Conservation (phyloP, 2,113 vertebrate species). For the Periophthalmus modestus region DNA sequence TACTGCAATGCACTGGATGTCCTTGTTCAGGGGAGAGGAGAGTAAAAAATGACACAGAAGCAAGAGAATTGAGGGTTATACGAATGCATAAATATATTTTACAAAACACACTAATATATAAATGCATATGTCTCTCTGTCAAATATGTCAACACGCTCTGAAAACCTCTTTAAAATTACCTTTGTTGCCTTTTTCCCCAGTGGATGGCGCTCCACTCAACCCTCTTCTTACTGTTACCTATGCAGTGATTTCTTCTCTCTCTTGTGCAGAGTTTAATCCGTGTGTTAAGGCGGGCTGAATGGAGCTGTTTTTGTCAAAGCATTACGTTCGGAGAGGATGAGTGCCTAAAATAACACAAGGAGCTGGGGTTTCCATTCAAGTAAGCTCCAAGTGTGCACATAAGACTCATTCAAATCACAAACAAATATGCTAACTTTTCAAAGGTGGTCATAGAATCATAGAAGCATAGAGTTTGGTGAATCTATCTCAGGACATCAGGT, state of each 20-base stretch:
- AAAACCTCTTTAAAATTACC: conserved; percentile 8
- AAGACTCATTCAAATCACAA: not conserved
- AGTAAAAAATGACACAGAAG: conserved; percentile 16
- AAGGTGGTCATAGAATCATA: not conserved
- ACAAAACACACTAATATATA: not conserved
- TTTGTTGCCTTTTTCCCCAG: conserved; percentile 12
- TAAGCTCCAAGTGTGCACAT: not conserved
- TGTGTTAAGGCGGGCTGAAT: conserved; percentile 61
- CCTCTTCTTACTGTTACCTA: conserved; percentile 41
- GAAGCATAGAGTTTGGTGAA: not conserved
- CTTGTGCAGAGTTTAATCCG: conserved; percentile 53
- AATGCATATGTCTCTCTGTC: not conserved
- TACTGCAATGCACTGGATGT: conserved; percentile 53
- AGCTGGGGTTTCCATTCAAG: conserved; percentile 49
- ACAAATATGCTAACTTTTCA: not conserved
- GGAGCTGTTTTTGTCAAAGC: conserved; percentile 60
- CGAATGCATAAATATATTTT: conserved; percentile 20
- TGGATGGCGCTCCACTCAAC: conserved; percentile 27
- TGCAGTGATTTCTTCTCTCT: conserved; percentile 37
- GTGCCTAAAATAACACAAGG: conserved; percentile 60
- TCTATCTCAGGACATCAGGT: not conserved
- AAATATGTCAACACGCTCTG: not conserved
- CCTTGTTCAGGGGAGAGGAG: conserved; percentile 61
- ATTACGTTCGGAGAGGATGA: conserved; percentile 53
- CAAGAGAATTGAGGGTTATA: conserved; percentile 2